These are phyloP conservation scores for Bucorvus abyssinicus DNA, from an alignment of 2,797 vertebrate species.

Conservation along the genomic window DNA sequence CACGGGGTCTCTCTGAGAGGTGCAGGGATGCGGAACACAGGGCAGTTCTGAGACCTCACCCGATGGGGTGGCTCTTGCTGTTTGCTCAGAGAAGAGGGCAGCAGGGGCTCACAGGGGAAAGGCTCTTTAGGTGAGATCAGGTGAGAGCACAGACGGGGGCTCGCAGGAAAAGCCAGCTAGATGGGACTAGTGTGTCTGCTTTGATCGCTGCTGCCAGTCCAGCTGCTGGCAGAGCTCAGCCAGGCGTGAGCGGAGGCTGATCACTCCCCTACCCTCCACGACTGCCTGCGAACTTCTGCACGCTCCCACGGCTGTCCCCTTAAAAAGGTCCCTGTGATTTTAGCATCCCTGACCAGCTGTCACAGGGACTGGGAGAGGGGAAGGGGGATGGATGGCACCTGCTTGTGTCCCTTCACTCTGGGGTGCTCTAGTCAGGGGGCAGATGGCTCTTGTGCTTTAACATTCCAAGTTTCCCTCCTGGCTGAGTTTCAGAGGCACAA, in stretches of 20 bases:
- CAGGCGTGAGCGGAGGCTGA: not conserved
- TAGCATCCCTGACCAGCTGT: fast-evolving
- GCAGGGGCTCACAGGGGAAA: not conserved
- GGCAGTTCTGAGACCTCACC: not conserved
- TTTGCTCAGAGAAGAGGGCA: not conserved
- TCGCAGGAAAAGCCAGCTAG: not conserved
- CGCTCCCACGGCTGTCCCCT: fast-evolving
- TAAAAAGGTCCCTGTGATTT: not conserved
- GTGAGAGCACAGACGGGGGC: not conserved
- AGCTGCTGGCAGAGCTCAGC: not conserved
- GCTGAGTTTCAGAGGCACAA: not conserved
- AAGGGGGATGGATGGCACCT: fast-evolving
- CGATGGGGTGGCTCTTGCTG: not conserved
- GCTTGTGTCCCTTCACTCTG: not conserved
- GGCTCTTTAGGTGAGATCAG: not conserved
- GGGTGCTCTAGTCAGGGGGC: not conserved
- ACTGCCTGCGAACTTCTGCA: not conserved
- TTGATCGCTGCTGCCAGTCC: not conserved
- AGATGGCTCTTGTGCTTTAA: not conserved
- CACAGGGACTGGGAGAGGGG: not conserved
- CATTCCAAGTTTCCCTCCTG: not conserved
- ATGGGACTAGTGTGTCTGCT: not conserved
- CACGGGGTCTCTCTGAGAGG: not conserved
- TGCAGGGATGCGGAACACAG: not conserved
- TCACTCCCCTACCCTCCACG: fast-evolving